Conservation (phyloP, 2,113 vertebrate species). For the Pantherophis guttatus region DNA sequence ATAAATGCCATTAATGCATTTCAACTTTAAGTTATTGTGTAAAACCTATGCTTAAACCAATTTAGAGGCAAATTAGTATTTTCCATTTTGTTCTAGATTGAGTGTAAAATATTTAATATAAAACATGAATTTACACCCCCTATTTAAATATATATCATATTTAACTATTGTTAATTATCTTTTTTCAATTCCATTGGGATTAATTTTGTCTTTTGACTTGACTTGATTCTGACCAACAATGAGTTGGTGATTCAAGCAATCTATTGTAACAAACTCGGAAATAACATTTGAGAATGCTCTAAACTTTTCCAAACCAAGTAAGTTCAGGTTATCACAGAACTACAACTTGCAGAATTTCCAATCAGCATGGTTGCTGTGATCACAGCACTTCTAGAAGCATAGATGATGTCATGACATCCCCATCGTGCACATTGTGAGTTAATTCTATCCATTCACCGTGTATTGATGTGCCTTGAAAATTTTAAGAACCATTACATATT, state of each 20-base stretch:
- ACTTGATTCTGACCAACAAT: neutral
- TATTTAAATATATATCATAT: neutral
- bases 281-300: neutral
- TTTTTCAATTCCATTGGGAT: neutral
- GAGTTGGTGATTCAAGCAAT: neutral
- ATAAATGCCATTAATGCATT: constrained; percentile 10
- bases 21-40: neutral
- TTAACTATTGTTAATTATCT: neutral
- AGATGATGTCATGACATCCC: neutral
- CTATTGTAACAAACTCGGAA: neutral
- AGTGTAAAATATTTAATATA: constrained; percentile 36
- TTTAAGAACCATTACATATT: neutral
- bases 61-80: constrained; percentile 38
- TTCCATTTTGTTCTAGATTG: constrained; percentile 30
- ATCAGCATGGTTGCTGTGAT: neutral
- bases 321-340: neutral
- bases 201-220: neutral
- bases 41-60: constrained; percentile 21
- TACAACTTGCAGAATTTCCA: neutral
- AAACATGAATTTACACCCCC: neutral
- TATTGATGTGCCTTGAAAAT: neutral
- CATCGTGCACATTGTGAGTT: neutral
- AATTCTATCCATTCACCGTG: neutral
- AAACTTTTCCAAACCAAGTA: neutral
- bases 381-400: neutral